These are phyloP conservation scores for Nezara viridula DNA, from an alignment of 2,888 invertebrate species.

Conservation along the genomic window DNA sequence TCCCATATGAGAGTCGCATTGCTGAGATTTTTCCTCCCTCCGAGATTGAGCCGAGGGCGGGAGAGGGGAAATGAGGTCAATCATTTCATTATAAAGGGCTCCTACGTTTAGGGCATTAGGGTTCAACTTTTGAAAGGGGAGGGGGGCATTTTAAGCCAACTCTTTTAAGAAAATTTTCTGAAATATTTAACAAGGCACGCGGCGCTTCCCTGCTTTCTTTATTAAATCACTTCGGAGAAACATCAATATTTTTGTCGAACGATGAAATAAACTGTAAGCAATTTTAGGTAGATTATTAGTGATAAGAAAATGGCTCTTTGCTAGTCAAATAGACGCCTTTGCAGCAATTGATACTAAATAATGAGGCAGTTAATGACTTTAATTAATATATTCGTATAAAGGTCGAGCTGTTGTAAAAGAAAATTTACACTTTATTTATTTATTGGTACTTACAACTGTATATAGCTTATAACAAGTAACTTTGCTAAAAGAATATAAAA, in stretches of 20 bases:
- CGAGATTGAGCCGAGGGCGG: not conserved
- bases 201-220: not conserved
- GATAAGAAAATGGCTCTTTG: not conserved
- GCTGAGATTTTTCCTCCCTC: not conserved
- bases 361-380: not conserved
- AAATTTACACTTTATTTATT: too few species aligned
- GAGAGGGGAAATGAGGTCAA: not conserved
- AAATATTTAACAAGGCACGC: slow-evolving; percentile 11
- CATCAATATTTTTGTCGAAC: not conserved
- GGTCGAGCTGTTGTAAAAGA: too few species aligned
- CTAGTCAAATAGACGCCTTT: not conserved
- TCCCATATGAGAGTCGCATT: not conserved
- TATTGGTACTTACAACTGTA: too few species aligned
- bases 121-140: not conserved
- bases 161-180: slow-evolving; percentile 1
- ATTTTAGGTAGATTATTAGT: not conserved
- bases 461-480: too few species aligned
- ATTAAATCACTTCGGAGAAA: not conserved
- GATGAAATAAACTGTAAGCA: not conserved
- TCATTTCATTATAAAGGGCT: slow-evolving; percentile 31
- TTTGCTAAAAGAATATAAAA: too few species aligned
- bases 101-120: slow-evolving; percentile 13
- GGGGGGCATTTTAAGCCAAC: not conserved
- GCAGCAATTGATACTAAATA: not conserved
- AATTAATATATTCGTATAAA: too few species aligned